A percentile compares a stretch with the other conserved stretches of the same genome.
Conservation (phyloP, 1,140 invertebrate species). For the Anastatus disparis region DNA sequence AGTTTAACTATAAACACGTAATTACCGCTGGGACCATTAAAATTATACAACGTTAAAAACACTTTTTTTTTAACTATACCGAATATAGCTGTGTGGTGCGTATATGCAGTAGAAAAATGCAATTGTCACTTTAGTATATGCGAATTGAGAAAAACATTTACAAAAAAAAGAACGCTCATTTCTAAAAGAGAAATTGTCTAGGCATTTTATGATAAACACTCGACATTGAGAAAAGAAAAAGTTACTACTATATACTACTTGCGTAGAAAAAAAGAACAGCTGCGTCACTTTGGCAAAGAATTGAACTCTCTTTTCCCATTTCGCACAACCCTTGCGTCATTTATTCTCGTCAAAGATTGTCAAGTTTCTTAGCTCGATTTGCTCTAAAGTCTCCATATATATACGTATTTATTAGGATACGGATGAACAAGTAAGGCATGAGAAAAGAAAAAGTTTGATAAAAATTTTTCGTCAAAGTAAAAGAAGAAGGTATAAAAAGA, state of each 20-base stretch:
- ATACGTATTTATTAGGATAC: too few relatives aligned
- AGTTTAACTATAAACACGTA: conserved; percentile 21
- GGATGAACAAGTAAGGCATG: too few relatives aligned
- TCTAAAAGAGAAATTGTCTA: too few relatives aligned
- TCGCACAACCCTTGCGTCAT: not conserved
- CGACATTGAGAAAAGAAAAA: not conserved
- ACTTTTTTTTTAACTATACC: not conserved
- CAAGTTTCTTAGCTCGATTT: conserved; percentile 19
- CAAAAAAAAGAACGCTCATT: conserved; percentile 45
- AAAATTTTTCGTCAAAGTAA: conserved; percentile 23
- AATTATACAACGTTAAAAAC: not conserved
- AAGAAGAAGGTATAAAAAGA: not conserved
- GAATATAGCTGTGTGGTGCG: not conserved
- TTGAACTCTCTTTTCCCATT: not conserved
- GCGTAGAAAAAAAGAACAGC: conserved; percentile 20
- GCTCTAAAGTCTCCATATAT: too few relatives aligned
- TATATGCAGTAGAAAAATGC: too few relatives aligned
- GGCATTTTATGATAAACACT: conserved; percentile 49
- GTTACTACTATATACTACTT: too few relatives aligned
- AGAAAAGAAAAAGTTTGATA: conserved; percentile 36
- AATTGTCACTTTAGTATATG: too few relatives aligned
- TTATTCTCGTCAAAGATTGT: conserved; percentile 11
- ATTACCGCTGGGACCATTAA: not conserved
- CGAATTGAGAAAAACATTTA: conserved; percentile 45
- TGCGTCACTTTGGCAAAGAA: not conserved